Evolutionary conservation across 2,797 vertebrate genomes (phyloP).

Genomic region (Rhinella marina): DNA sequence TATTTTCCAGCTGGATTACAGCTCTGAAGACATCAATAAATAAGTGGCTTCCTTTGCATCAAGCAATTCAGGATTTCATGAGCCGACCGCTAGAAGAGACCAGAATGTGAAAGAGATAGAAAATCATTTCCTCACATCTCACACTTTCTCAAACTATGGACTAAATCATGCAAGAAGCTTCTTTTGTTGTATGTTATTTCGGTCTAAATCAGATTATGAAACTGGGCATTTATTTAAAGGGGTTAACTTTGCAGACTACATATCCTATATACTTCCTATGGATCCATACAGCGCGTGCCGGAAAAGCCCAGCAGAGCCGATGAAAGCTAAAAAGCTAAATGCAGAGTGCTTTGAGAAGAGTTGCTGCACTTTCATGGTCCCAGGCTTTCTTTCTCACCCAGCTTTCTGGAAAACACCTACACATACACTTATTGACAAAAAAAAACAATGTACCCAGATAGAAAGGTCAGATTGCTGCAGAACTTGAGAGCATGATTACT

Average conservation of each 20-base stretch:
- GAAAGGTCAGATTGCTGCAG: too few species aligned
- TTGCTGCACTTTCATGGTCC: too few species aligned
- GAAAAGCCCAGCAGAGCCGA: too few species aligned
- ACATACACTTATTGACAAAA: too few species aligned
- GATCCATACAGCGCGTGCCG: too few species aligned
- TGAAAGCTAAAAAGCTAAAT: too few species aligned
- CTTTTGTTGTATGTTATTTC: neutral
- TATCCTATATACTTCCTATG: too few species aligned
- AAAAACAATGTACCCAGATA: too few species aligned
- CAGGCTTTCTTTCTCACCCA: too few species aligned
- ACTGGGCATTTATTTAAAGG: neutral
- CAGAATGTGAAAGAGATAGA: constrained; percentile 77
- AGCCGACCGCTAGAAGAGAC: constrained; percentile 83
- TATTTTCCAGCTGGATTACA: constrained; percentile 82
- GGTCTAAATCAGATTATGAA: neutral
- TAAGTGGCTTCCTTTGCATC: constrained; percentile 88
- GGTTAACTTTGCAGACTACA: neutral
- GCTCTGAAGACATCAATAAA: constrained; percentile 84
- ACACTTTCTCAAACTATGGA: neutral
- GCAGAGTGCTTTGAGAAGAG: too few species aligned
- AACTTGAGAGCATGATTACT: too few species aligned
- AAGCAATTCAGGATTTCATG: constrained; percentile 87
- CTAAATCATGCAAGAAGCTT: neutral
- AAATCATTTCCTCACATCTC: neutral
- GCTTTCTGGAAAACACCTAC: too few species aligned